These are phyloP conservation scores for Tiliqua scincoides DNA, from an alignment of 2,113 vertebrate species.

Conservation along the genomic window DNA sequence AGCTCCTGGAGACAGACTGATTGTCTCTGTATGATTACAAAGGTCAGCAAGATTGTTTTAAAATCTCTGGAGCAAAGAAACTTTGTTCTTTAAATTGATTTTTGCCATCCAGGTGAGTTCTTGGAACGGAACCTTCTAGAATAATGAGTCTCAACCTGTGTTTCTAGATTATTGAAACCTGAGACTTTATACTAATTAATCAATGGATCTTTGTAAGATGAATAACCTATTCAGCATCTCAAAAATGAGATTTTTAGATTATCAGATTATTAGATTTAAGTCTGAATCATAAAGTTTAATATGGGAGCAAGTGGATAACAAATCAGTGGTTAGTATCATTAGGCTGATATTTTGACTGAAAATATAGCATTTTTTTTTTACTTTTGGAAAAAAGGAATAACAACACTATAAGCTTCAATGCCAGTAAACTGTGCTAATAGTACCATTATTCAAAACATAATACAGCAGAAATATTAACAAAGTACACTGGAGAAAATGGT, in stretches of 20 bases:
- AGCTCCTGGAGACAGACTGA: no score
- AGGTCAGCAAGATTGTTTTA: no score
- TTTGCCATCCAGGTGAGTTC: no score
- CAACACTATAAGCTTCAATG: not conserved
- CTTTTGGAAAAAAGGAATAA: not conserved
- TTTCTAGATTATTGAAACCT: not conserved
- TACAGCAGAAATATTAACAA: not conserved
- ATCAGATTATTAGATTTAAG: not conserved
- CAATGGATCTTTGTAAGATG: not conserved
- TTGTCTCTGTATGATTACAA: no score
- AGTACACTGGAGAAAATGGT: not conserved
- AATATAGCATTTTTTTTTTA: not conserved
- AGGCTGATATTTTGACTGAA: not conserved
- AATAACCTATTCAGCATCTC: not conserved
- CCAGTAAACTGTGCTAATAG: not conserved
- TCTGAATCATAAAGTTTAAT: not conserved
- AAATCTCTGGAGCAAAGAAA: no score
- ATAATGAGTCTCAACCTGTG: no score
- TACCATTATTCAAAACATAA: not conserved
- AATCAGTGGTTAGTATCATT: not conserved
- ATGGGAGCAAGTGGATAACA: not conserved
- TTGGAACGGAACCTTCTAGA: not conserved
- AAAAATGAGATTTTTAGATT: no score
- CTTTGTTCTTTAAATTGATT: no score
- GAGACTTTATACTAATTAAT: not conserved